Evolutionary conservation across 2,888 invertebrate genomes (phyloP), one percentile per base, ranked within the genome.

Genomic region (Dorcus parallelipipedus): DNA sequence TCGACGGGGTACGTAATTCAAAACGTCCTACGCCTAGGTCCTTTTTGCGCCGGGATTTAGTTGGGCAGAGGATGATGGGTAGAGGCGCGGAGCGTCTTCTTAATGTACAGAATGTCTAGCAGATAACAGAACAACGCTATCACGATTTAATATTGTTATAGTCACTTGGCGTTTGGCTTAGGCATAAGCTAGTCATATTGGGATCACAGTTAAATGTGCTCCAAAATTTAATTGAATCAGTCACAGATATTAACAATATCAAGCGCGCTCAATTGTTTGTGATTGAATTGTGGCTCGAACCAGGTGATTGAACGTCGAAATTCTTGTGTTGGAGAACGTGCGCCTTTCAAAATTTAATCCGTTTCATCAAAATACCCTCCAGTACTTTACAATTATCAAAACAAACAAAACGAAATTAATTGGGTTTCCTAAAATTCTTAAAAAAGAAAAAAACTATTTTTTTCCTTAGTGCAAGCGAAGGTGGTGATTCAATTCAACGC

Each of bases 111-210:
- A 64, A 65, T 65, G 64, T 53, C 52, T 55, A 65, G 69, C 67
- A 74, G 77, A 77, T 77, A 78, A 78, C 76, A 76, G 77, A 77
- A 77, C 78, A 78, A 76, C 76, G 76, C 77, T 78, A 79, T 79
- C 79, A 79, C 76, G 76, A 76, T 76, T 78, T 79, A 79, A 79
- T 79, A 74, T 76, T 73, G 79, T 79, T 79, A 79, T 78, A 78
- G 75, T 78, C 78, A 78, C 78, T 78, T 78, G 77, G 74, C 76
- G 76, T 76, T 77, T 75, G 77, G 77, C 78, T 76, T 75, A 78
- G 77, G 76, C 77, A 78, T 78, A 78, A 78, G 78, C 77, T 75
- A 78, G 78, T 76, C 78, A 76, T 76, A 78, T 78, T 76, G 76
- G 75, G 76, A 76, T 76, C 73, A 70, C 69, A 74, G 74, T 76